A percentile compares a stretch with the other conserved stretches of the same genome.
phyloP scores from a whole-genome alignment of 2,888 invertebrate species.

The Argyra leucocephala region DNA sequence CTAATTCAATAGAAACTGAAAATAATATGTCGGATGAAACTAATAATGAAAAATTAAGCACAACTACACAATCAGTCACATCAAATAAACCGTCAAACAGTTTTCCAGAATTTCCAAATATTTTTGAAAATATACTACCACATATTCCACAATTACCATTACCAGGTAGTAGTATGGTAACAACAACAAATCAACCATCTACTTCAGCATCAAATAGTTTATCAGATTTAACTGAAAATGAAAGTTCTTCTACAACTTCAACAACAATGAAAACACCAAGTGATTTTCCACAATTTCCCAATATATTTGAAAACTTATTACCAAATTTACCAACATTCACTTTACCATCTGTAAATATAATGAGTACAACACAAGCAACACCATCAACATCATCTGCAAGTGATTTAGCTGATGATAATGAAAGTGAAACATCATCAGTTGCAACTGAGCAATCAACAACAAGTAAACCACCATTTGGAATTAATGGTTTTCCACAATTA shows the following conservation, averaged over 20 bases:
- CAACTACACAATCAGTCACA: background rate
- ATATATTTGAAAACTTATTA: background rate
- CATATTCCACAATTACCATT: background rate
- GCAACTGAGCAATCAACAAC: background rate
- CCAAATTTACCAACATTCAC: background rate
- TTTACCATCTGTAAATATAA: background rate
- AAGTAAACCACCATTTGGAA: background rate
- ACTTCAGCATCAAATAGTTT: background rate
- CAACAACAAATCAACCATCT: background rate
- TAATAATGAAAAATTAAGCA: background rate
- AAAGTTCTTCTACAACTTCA: background rate
- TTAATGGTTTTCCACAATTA: background rate
- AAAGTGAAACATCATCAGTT: background rate
- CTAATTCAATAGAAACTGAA: background rate
- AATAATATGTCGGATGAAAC: background rate
- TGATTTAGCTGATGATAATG: background rate
- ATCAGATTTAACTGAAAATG: background rate
- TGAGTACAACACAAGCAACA: background rate
- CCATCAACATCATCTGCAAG: background rate
- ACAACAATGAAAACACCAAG: background rate
- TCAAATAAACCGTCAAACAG: background rate
- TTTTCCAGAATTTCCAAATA: background rate
- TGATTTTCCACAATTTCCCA: background rate
- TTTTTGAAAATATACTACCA: background rate
- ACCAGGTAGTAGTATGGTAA: background rate